phyloP scores from a whole-genome alignment of 2,888 invertebrate species.

The Torymus aiolomorphi region DNA sequence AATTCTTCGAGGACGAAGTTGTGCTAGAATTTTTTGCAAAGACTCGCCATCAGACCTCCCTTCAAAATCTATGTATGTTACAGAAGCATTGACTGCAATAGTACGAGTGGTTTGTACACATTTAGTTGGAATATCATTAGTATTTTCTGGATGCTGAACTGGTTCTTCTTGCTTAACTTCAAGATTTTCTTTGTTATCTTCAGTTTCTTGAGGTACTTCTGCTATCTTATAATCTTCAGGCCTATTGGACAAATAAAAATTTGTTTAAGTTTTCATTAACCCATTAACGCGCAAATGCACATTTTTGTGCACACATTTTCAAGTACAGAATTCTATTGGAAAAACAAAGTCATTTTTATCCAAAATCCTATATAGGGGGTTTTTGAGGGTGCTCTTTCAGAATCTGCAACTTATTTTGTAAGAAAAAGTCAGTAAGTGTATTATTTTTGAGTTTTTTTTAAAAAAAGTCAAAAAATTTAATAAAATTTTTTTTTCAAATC shows the following conservation, averaged over 20 bases:
- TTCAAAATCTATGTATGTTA: conserved; percentile 98
- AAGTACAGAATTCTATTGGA: no score
- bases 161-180: conserved; percentile 82
- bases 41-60: conserved; percentile 93
- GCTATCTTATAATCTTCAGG: conserved; percentile 93
- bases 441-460: no score
- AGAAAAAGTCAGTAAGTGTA: no score
- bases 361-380: no score
- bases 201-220: conserved; percentile 82
- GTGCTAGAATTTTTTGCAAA: conserved; percentile 82
- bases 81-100: conserved; percentile 88
- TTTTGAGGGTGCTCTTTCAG: no score
- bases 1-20: conserved; percentile 81
- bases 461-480: no score
- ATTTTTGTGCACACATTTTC: no score
- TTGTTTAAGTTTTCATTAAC: not conserved
- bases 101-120: conserved; percentile 86
- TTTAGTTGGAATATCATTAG: conserved; percentile 92
- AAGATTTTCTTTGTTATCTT: conserved; percentile 83
- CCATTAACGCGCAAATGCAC: no score
- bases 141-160: conserved; percentile 72
- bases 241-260: conserved; percentile 73
- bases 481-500: no score
- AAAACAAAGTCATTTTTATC: no score
- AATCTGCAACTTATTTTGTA: no score